Conservation (phyloP, 1,140 invertebrate species). For the Drosophila bifasciata region DNA sequence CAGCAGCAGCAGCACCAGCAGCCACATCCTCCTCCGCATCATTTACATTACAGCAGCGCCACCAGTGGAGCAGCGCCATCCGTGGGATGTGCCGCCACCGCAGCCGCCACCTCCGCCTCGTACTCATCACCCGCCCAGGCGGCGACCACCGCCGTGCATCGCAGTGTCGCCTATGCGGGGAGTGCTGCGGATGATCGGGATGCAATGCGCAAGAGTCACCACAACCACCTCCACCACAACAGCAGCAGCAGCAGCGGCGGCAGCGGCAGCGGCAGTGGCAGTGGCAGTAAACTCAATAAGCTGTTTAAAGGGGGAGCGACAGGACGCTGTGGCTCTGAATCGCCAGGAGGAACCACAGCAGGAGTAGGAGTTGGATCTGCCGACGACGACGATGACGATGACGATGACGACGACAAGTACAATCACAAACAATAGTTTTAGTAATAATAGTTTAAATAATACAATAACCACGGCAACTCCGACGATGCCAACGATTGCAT, state of each 20-base stretch:
- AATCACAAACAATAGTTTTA: constrained; percentile 84
- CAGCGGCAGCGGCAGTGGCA: constrained; percentile 71
- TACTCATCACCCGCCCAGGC: constrained; percentile 74
- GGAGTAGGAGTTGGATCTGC: no score
- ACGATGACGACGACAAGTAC: constrained; percentile 81
- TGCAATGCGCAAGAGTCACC: constrained; percentile 81
- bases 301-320: constrained; percentile 72
- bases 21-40: constrained; percentile 43
- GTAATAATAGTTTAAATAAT: constrained; percentile 83
- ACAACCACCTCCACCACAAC: not conserved
- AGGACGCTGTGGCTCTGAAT: constrained; percentile 71
- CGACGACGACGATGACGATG: not conserved
- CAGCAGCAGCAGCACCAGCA: constrained; percentile 54
- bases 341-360: constrained; percentile 56
- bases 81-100: constrained; percentile 12
- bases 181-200: constrained; percentile 85
- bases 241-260: constrained; percentile 53
- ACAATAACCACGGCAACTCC: constrained; percentile 78
- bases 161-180: constrained; percentile 84
- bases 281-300: constrained; percentile 84
- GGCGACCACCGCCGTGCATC: constrained; percentile 84
- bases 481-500: constrained; percentile 72
- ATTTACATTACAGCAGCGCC: constrained; percentile 55
- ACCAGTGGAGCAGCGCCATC: constrained; percentile 33
- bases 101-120: constrained; percentile 62